Evolutionary conservation across 1,140 invertebrate genomes (phyloP).

Genomic region (Drosophila ercepeae): DNA sequence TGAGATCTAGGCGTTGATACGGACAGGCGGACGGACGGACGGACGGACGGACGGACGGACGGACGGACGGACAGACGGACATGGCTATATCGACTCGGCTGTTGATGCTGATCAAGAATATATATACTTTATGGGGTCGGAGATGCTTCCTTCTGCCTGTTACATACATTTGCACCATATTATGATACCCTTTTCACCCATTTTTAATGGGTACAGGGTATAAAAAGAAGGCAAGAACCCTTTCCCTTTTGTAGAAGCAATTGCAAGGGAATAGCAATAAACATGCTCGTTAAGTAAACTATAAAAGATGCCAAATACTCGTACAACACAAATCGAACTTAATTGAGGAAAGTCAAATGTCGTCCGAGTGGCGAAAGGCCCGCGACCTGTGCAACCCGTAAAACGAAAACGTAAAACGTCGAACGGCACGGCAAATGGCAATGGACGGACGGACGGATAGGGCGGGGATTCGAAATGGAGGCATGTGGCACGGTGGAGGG

Average conservation of each 20-base stretch:
- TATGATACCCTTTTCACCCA: no score
- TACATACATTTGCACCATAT: no score
- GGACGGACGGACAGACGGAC: no score
- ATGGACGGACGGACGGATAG: conserved; percentile 25
- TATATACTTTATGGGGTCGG: no score
- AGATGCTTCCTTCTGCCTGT: no score
- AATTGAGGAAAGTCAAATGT: conserved; percentile 76
- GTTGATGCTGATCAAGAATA: no score
- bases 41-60: no score
- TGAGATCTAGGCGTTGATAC: no score
- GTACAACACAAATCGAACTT: conserved; percentile 74
- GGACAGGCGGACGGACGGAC: no score
- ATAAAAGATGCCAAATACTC: conserved; percentile 63
- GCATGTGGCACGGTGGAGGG: no score
- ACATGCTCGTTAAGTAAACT: conserved; percentile 63
- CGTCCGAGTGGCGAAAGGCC: conserved; percentile 53
- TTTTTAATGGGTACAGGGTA: no score
- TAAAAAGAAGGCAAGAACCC: conserved; percentile 20
- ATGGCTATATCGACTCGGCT: no score
- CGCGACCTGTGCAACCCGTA: conserved; percentile 26
- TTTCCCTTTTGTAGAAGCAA: conserved; percentile 3
- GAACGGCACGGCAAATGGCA: conserved; percentile 37
- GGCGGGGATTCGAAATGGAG: neutral
- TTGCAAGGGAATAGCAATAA: conserved; percentile 54
- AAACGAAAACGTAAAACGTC: conserved; percentile 5